A percentile compares a stretch with the other conserved stretches of the same genome.
Evolutionary conservation across 2,888 invertebrate genomes (phyloP).

Genomic region (Nineta flava): DNA sequence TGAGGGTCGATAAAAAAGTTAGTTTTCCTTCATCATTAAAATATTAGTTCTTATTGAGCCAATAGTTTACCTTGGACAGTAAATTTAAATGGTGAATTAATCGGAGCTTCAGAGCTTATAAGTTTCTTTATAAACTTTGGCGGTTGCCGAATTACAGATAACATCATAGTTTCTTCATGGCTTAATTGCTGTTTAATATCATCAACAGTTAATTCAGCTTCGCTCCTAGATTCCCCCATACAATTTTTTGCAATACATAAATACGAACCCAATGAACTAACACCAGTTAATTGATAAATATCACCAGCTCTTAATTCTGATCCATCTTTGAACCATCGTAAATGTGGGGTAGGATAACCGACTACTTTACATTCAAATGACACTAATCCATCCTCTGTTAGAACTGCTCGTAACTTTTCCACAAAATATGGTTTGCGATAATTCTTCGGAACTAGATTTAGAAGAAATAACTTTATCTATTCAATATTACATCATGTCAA

Average conservation of each 20-base stretch:
- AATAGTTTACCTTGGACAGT: slow-evolving; percentile 54
- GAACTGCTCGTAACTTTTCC: slow-evolving; percentile 74
- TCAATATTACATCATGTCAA: too few relatives aligned
- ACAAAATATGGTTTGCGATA: slow-evolving; percentile 79
- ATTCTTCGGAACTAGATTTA: slow-evolving; percentile 70
- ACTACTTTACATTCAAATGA: slow-evolving; percentile 90
- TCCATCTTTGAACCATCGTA: slow-evolving; percentile 87
- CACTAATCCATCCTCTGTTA: slow-evolving; percentile 82
- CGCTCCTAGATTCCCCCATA: slow-evolving; percentile 79
- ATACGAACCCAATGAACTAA: slow-evolving; percentile 76
- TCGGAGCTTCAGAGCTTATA: slow-evolving; percentile 66
- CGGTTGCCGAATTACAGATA: slow-evolving; percentile 61
- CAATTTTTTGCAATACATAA: slow-evolving; percentile 80
- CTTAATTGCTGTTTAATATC: slow-evolving; percentile 81
- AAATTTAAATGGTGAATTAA: slow-evolving; percentile 68
- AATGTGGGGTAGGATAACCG: slow-evolving; percentile 73
- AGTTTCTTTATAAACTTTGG: slow-evolving; percentile 70
- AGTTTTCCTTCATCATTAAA: neutral
- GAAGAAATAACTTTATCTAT: too few relatives aligned
- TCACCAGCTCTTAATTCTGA: slow-evolving; percentile 84
- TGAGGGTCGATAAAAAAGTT: too few relatives aligned
- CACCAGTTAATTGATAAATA: slow-evolving; percentile 80
- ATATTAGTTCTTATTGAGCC: neutral
- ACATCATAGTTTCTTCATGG: slow-evolving; percentile 66
- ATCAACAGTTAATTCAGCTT: slow-evolving; percentile 75